A percentile compares a stretch with the other conserved stretches of the same genome.
Conservation (phyloP, 2,888 invertebrate species). For the Mechanitis mazaeus region DNA sequence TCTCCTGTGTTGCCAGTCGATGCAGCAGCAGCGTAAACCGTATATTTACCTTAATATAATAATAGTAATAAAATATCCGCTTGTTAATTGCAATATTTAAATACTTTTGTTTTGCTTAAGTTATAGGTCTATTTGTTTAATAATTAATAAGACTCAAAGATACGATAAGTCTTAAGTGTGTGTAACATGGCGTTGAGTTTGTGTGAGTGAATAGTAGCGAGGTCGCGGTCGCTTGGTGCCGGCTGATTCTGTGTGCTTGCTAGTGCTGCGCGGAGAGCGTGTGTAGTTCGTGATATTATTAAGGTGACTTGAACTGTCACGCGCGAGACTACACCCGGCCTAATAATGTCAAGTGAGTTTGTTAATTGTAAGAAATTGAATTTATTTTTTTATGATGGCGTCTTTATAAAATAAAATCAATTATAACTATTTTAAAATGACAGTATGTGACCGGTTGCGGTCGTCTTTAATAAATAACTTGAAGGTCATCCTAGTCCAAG, state of each 20-base stretch:
- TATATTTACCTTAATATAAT: not conserved
- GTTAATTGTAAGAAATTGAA: slow-evolving; percentile 13
- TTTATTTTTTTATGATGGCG: slow-evolving; percentile 6
- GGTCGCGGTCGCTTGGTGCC: slow-evolving; percentile 46
- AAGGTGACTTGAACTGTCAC: slow-evolving; percentile 68
- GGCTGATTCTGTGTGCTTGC: slow-evolving; percentile 60
- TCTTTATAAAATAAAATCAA: not conserved
- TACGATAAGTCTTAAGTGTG: slow-evolving; percentile 10
- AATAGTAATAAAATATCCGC: too few species aligned
- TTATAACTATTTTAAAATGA: not conserved
- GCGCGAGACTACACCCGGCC: slow-evolving; percentile 64
- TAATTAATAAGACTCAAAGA: not conserved
- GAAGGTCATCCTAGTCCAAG: slow-evolving; percentile 18
- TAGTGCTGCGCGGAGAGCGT: slow-evolving; percentile 66
- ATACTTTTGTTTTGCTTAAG: too few species aligned
- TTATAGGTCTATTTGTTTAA: not conserved
- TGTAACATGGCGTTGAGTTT: slow-evolving; percentile 30
- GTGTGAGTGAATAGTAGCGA: slow-evolving; percentile 42
- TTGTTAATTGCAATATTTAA: too few species aligned
- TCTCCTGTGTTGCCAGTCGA: slow-evolving; percentile 47
- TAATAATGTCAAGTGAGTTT: slow-evolving; percentile 71
- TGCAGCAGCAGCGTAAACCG: not conserved
- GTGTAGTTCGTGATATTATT: slow-evolving; percentile 61
- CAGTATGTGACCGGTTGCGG: not conserved
- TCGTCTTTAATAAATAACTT: slow-evolving; percentile 2